These are phyloP conservation scores for Drosophila neotestacea DNA, from an alignment of 2,888 invertebrate species.

Conservation along the genomic window DNA sequence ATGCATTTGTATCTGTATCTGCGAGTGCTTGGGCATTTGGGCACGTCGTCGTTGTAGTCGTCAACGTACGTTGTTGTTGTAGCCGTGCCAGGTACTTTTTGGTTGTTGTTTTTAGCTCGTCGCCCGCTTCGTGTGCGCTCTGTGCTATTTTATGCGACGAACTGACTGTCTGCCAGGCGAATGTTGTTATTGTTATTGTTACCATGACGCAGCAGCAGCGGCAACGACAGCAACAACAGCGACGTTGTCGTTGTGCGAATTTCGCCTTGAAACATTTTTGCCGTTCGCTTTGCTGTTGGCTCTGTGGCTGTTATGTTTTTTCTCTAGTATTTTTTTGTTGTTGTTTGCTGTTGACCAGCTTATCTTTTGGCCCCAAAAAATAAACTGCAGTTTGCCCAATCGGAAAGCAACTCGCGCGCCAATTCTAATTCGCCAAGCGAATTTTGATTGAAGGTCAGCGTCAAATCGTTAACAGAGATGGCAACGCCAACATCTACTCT, in stretches of 20 bases:
- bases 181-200: slow-evolving; percentile 58
- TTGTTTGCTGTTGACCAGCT: slow-evolving; percentile 52
- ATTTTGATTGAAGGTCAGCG: slow-evolving; percentile 73
- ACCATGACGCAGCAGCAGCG: slow-evolving; percentile 54
- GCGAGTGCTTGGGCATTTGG: slow-evolving; percentile 65
- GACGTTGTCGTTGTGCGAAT: slow-evolving; percentile 63
- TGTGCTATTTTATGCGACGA: slow-evolving; percentile 79
- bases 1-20: slow-evolving; percentile 60
- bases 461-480: slow-evolving; percentile 29
- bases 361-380: slow-evolving; percentile 68
- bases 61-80: slow-evolving; percentile 23
- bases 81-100: slow-evolving; percentile 80
- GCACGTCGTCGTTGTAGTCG: slow-evolving; percentile 56
- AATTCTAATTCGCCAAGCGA: slow-evolving; percentile 74
- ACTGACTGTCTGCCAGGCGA: slow-evolving; percentile 64
- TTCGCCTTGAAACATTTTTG: slow-evolving; percentile 84
- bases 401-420: slow-evolving; percentile 67
- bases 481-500: slow-evolving; percentile 16
- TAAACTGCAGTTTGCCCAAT: slow-evolving; percentile 61
- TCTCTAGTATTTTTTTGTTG: slow-evolving; percentile 12
- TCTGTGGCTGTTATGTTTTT: slow-evolving; percentile 34
- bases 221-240: slow-evolving; percentile 45
- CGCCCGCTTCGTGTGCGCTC: slow-evolving; percentile 71
- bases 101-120: slow-evolving; percentile 67
- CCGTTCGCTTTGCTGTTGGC: slow-evolving; percentile 58